Conservation (phyloP, 2,888 invertebrate species). For the Synergus gifuensis region DNA sequence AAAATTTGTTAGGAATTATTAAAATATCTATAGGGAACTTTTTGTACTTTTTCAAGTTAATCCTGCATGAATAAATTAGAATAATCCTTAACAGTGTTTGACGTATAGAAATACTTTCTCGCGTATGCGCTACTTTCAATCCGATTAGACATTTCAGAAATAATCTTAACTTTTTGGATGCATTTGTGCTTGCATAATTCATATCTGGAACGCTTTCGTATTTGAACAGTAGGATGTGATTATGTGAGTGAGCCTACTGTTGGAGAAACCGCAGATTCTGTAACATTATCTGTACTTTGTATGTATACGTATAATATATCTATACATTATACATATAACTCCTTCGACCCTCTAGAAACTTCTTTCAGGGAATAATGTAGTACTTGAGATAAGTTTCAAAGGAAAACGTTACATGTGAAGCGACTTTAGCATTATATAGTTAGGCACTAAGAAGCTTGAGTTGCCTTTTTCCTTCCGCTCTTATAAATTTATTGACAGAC, state of each 20-base stretch:
- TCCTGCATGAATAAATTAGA: conserved; percentile 8
- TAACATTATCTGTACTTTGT: conserved; percentile 5
- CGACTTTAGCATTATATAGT: background rate
- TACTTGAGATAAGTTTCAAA: conserved; percentile 21
- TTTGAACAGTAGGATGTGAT: conserved; percentile 12
- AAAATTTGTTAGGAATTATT: background rate
- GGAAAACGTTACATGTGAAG: conserved; percentile 9
- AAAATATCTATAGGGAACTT: background rate
- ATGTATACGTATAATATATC: background rate
- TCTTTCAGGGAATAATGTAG: conserved; percentile 27
- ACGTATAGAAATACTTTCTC: conserved; percentile 17
- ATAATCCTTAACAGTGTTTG: conserved; percentile 21
- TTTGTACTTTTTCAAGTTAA: background rate
- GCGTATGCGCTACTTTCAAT: conserved; percentile 29
- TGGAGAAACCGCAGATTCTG: conserved; percentile 21
- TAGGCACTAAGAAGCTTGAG: background rate
- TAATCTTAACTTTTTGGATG: conserved; percentile 32
- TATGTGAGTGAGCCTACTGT: conserved; percentile 17
- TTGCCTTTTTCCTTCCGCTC: background rate
- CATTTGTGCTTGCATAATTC: conserved; percentile 32
- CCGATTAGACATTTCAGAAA: conserved; percentile 30
- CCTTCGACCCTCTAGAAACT: background rate
- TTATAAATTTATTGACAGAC: conserved; percentile 10
- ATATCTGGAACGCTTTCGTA: conserved; percentile 3
- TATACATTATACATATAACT: background rate